phyloP scores from a whole-genome alignment of 1,140 invertebrate genomes.

The Aethina tumida region DNA sequence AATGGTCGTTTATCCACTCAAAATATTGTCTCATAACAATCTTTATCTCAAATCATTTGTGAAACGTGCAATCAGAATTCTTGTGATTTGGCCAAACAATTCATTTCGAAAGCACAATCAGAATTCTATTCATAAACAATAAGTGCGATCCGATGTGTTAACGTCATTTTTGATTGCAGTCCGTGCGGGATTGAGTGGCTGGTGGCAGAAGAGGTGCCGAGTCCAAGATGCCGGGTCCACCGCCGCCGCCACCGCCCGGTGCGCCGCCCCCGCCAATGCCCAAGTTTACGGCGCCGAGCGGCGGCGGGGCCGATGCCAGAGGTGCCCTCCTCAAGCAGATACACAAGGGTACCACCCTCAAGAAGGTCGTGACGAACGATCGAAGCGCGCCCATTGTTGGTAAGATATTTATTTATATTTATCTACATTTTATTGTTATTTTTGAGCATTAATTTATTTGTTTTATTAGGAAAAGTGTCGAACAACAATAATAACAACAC shows the following conservation, averaged over 20 bases:
- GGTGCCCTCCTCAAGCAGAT: conserved; percentile 69
- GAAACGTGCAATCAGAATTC: no score
- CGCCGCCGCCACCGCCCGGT: conserved; percentile 51
- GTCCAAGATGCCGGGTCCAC: conserved; percentile 39
- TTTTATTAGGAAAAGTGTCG: conserved; percentile 23
- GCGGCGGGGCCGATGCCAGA: conserved; percentile 47
- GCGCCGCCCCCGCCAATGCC: conserved; percentile 52
- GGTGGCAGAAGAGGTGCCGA: not conserved
- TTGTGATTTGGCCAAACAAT: no score
- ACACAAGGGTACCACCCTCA: conserved; percentile 66
- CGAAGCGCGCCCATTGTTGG: conserved; percentile 74
- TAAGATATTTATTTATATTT: conserved; percentile 28
- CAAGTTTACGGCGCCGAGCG: conserved; percentile 37
- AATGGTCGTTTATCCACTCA: no score
- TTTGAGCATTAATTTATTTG: conserved; percentile 6
- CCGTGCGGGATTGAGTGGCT: no score
- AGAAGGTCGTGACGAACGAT: conserved; percentile 81
- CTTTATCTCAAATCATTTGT: no score
- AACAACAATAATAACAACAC: conserved; percentile 15
- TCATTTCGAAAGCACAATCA: no score
- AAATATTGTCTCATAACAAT: no score
- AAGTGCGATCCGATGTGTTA: no score
- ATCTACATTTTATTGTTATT: not conserved
- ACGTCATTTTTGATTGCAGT: no score
- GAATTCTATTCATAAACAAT: no score